A percentile compares a stretch with the other conserved stretches of the same genome.
Conservation (phyloP, 2,888 invertebrate species). For the Ophioninae sp. region DNA sequence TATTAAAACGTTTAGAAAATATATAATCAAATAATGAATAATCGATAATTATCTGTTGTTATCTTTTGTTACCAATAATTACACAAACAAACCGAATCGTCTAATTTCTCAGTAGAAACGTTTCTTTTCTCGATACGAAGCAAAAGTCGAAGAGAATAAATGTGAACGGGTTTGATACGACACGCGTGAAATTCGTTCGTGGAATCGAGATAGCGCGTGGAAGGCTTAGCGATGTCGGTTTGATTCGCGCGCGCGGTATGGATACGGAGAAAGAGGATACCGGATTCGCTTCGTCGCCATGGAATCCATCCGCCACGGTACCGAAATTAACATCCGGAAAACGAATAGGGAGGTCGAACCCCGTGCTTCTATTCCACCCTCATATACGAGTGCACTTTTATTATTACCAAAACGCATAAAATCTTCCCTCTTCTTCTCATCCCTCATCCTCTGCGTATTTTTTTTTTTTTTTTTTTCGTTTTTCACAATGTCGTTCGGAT, state of each 20-base stretch:
- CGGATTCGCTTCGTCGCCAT: constrained; percentile 11
- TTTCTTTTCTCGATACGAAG: neutral
- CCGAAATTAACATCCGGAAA: constrained; percentile 54
- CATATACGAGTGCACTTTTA: constrained; percentile 35
- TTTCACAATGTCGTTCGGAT: too few relatives aligned
- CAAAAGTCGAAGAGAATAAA: constrained; percentile 23
- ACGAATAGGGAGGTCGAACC: constrained; percentile 38
- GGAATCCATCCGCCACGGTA: neutral
- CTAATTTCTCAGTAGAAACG: too few relatives aligned
- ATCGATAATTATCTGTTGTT: too few relatives aligned
- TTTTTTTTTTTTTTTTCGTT: constrained; percentile 3
- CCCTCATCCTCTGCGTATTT: too few relatives aligned
- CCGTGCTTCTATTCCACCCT: constrained; percentile 17
- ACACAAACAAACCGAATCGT: too few relatives aligned
- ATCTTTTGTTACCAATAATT: too few relatives aligned
- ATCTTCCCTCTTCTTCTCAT: neutral
- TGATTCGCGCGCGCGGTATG: constrained; percentile 2
- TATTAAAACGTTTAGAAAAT: too few relatives aligned
- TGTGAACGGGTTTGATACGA: constrained; percentile 39
- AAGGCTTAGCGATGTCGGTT: constrained; percentile 17
- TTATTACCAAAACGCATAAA: constrained; percentile 38
- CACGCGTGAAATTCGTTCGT: constrained; percentile 38
- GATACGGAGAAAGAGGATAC: constrained; percentile 9
- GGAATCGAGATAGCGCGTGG: constrained; percentile 31
- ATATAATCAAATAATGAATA: too few relatives aligned